Evolutionary conservation across 1,140 invertebrate genomes (phyloP).

Genomic region (Aphelenchoides besseyi): DNA sequence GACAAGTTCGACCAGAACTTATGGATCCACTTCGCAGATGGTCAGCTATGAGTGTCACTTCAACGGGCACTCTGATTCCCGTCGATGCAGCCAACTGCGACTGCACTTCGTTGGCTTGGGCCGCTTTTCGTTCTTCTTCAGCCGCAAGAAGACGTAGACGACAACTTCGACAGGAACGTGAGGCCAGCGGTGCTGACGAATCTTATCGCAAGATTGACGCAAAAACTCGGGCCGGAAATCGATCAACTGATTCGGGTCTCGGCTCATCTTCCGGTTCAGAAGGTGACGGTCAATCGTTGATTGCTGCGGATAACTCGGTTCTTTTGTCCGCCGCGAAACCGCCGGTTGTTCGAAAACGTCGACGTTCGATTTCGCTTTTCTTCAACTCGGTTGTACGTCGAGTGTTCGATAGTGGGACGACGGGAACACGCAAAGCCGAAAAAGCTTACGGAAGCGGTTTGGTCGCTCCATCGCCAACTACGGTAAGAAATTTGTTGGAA

Average conservation of each 20-base stretch:
- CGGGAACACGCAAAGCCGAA: constrained; percentile 3
- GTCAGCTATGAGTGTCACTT: constrained; percentile 18
- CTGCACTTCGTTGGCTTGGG: constrained; percentile 35
- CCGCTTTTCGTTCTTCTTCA: constrained; percentile 27
- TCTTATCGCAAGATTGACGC: constrained; percentile 14
- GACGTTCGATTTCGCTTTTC: background rate
- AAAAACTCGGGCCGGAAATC: background rate
- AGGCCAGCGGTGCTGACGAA: background rate
- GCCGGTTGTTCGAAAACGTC: background rate
- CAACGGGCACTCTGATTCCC: constrained; percentile 7
- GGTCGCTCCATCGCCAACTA: constrained; percentile 6
- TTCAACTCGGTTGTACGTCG: background rate
- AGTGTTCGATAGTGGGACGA: constrained; percentile 1
- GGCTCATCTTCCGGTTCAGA: constrained; percentile 13
- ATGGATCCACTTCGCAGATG: constrained; percentile 19
- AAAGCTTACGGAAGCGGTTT: background rate
- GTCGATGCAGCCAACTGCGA: constrained; percentile 35
- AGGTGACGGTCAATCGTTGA: background rate
- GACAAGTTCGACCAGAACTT: background rate
- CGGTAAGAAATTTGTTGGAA: background rate
- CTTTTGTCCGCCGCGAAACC: no score
- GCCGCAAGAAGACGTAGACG: background rate
- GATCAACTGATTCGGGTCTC: constrained; percentile 16
- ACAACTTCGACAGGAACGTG: background rate
- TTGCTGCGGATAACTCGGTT: background rate